These are phyloP conservation scores for Athrips mouffetella DNA, from an alignment of 2,888 invertebrate species.

Conservation along the genomic window DNA sequence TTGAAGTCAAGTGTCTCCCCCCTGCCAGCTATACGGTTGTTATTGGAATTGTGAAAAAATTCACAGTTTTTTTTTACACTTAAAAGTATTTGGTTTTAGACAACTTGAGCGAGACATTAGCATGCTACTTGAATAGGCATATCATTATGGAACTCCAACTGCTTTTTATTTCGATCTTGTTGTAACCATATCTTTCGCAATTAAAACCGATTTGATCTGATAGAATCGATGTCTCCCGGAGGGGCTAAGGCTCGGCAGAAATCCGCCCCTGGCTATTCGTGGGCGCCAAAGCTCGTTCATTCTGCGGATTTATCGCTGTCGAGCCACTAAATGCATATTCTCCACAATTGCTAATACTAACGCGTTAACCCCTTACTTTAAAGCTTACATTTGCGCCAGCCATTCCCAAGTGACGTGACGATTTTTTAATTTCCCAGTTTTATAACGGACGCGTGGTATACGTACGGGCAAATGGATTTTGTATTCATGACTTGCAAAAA, in stretches of 20 bases:
- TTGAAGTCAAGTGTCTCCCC: too few relatives aligned
- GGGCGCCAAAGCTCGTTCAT: conserved; percentile 18
- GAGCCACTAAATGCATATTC: conserved; percentile 58
- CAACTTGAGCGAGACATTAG: too few relatives aligned
- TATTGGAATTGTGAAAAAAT: too few relatives aligned
- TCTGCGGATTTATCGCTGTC: conserved; percentile 47
- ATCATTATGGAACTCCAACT: too few relatives aligned
- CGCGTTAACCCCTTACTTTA: conserved; percentile 34
- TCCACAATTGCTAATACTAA: conserved; percentile 45
- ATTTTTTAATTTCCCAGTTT: conserved; percentile 3
- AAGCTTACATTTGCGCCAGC: conserved; percentile 40
- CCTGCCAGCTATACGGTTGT: too few relatives aligned
- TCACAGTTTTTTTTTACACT: too few relatives aligned
- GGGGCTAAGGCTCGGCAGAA: neutral
- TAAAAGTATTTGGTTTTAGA: too few relatives aligned
- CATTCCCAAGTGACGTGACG: neutral
- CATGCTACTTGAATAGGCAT: too few relatives aligned
- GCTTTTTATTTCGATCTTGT: too few relatives aligned
- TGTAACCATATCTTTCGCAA: too few relatives aligned
- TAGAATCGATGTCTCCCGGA: neutral
- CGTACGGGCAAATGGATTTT: conserved; percentile 1
- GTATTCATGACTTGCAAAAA: neutral
- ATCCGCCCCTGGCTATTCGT: conserved; percentile 1
- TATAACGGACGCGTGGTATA: neutral
- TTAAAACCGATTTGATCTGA: too few relatives aligned